phyloP scores from a whole-genome alignment of 2,888 invertebrate species.

The Parnassius glacialis region DNA sequence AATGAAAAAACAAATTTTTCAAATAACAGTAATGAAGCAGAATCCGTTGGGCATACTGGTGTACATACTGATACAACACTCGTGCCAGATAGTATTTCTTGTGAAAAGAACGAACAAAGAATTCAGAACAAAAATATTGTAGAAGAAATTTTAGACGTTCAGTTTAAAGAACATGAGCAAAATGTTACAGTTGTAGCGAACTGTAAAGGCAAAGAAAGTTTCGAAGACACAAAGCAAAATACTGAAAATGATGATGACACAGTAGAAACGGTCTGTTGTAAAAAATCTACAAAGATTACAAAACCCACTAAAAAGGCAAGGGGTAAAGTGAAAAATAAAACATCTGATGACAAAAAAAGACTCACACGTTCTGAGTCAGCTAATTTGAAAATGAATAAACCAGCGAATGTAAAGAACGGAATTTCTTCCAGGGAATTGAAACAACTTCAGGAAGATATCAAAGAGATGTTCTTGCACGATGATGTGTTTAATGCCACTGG shows the following conservation, averaged over 20 bases:
- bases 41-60: no score
- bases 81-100: no score
- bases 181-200: no score
- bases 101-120: no score
- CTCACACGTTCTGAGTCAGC: constrained; percentile 42
- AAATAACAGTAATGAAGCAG: no score
- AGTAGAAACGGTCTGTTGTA: constrained; percentile 17
- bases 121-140: no score
- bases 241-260: constrained; percentile 20
- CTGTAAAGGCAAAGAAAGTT: no score
- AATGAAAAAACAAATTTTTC: constrained; percentile 13
- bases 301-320: constrained; percentile 33
- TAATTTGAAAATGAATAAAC: constrained; percentile 31
- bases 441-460: constrained; percentile 84
- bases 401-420: constrained; percentile 42
- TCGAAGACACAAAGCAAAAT: background rate
- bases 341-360: constrained; percentile 33
- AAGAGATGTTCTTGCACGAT: constrained; percentile 85
- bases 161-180: no score
- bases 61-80: no score
- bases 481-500: constrained; percentile 83
- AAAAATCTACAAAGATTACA: constrained; percentile 31
- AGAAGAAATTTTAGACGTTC: no score
- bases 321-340: constrained; percentile 31
- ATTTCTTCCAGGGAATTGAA: constrained; percentile 74